Base-by-base conservation (phyloP, 2,888 invertebrate species). In the Automeris io region DNA sequence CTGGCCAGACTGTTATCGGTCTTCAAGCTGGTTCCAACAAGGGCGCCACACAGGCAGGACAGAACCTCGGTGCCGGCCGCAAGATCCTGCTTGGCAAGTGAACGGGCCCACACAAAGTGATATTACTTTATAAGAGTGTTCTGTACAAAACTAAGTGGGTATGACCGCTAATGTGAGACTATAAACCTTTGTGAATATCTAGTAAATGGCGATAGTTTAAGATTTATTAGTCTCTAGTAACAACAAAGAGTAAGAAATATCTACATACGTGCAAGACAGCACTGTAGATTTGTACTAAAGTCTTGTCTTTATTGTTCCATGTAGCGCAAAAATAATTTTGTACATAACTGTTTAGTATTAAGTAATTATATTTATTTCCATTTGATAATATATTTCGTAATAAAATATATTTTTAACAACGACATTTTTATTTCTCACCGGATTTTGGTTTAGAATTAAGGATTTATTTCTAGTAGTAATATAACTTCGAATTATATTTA, bases 1-100 rank as follows among this genome's bases (percentile, higher is more conserved):
- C 96, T 52, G 97, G 97, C 18, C 91, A 98, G 83, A 91, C 92
- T 52, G 89, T 96, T 63, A 94, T 98, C 62, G 97, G 97, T 62
- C 93, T 98, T 36, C 98, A 98, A 81, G 97, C 96, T 56, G 98
- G 98, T 42, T 93, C 92, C 75, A 98, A 98, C 92, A 96, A 97
- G 86, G 98, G 97, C 29, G 97, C 97, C 57, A 93, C 94, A 44
- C 97, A 97, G 82, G 92, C 96, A 18, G 98, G 98, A 18, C 91
- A 91, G 75, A 97, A 94, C 81, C 89, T 97, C 42, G 97, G 97
- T 47, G 95, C 95, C 51, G 91, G 93, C 58, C 93, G 96, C 71
- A 95, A 96, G 80, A 96, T 96, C 86, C 90, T 96, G 68, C 89
- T 96, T 72, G 95, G 95, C 89, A 96, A 96, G 91, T 96, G 91